phyloP scores from a whole-genome alignment of 2,113 vertebrate genomes.

The Gasterosteus aculeatus region DNA sequence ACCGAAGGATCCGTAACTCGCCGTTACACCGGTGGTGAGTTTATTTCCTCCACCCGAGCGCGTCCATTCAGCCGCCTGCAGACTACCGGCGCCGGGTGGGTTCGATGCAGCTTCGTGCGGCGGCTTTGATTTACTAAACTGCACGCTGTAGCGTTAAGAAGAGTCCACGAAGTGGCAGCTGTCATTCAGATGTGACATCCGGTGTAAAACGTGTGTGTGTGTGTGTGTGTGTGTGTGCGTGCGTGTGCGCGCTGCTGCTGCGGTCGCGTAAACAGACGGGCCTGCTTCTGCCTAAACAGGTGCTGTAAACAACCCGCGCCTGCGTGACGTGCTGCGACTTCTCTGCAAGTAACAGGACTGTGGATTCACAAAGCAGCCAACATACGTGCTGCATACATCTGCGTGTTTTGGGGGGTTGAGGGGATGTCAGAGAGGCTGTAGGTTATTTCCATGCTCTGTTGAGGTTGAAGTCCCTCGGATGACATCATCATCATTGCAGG shows the following conservation, averaged over 20 bases:
- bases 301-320: conserved; percentile 43
- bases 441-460: conserved; percentile 20
- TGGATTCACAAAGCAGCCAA: neutral
- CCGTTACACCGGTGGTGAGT: conserved; percentile 56
- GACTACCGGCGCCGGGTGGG: conserved; percentile 35
- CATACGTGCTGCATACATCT: neutral
- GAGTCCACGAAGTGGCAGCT: neutral
- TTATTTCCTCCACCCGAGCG: neutral
- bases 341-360: neutral
- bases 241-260: neutral
- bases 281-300: conserved; percentile 55
- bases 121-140: neutral
- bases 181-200: neutral
- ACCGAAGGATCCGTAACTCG: neutral
- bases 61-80: neutral
- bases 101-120: neutral
- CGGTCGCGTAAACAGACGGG: conserved; percentile 13
- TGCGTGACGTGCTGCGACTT: conserved; percentile 2
- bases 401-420: neutral
- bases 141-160: neutral
- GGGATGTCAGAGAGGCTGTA: neutral
- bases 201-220: neutral
- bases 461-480: conserved; percentile 47
- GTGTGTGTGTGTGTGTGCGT: neutral
- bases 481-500: conserved; percentile 30